These are phyloP conservation scores for Sweltsa coloradensis DNA, from an alignment of 1,140 invertebrate species.

Conservation along the genomic window DNA sequence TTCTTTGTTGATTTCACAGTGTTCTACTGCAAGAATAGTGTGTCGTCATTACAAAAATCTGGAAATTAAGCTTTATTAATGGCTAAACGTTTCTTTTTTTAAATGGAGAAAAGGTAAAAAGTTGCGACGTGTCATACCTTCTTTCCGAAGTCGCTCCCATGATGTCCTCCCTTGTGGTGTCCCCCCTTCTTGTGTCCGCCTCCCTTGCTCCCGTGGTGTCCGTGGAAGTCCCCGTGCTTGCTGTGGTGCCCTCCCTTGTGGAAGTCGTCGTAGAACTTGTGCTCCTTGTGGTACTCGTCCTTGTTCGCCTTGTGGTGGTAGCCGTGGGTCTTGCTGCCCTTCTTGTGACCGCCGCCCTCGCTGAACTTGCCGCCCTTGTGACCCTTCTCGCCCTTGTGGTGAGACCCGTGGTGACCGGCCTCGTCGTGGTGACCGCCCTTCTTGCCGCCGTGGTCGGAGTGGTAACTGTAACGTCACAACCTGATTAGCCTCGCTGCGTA, in stretches of 20 bases:
- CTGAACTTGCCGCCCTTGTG: slow-evolving; percentile 46
- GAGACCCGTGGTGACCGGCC: slow-evolving; percentile 23
- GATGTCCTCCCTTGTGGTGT: slow-evolving; percentile 52
- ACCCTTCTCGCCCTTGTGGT: slow-evolving; percentile 44
- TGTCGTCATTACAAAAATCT: too few relatives aligned
- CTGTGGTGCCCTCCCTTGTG: slow-evolving; percentile 58
- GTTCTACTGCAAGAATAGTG: too few relatives aligned
- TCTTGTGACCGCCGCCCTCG: slow-evolving; percentile 45
- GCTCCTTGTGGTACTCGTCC: slow-evolving; percentile 71
- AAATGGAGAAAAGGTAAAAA: too few relatives aligned
- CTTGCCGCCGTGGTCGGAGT: slow-evolving; percentile 45
- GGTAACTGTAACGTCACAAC: too few relatives aligned
- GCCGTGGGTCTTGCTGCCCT: slow-evolving; percentile 48
- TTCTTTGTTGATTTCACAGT: too few relatives aligned
- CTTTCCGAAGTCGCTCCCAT: slow-evolving; percentile 57
- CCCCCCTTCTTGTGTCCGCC: slow-evolving; percentile 58
- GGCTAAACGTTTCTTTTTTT: too few relatives aligned
- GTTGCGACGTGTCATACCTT: too few relatives aligned
- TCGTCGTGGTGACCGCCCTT: slow-evolving; percentile 52
- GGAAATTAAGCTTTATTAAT: too few relatives aligned
- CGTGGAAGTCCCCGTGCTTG: slow-evolving; percentile 55
- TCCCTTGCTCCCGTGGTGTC: slow-evolving; percentile 52
- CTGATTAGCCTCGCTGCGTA: too few relatives aligned
- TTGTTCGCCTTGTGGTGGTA: slow-evolving; percentile 48
- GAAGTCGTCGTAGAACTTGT: slow-evolving; percentile 71